A percentile compares a stretch with the other conserved stretches of the same genome.
Evolutionary conservation across 2,888 invertebrate species (phyloP).

Genomic region (Cephalotes varians): DNA sequence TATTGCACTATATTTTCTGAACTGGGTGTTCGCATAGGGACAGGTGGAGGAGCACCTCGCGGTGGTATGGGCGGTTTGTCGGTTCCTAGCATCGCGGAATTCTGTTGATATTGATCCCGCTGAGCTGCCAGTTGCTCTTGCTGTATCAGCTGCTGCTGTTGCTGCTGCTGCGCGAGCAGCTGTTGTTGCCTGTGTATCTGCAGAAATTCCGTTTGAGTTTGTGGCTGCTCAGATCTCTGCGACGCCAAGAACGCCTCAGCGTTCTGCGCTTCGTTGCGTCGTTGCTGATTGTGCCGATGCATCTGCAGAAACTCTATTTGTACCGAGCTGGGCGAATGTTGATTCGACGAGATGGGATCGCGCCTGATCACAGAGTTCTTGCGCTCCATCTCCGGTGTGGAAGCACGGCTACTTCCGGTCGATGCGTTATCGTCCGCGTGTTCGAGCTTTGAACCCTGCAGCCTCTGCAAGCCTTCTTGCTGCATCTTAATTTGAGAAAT

Average conservation of each 20-base stretch:
- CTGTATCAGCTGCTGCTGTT: constrained; percentile 82
- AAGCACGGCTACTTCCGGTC: constrained; percentile 86
- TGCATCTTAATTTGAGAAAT: constrained; percentile 20
- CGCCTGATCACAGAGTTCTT: constrained; percentile 85
- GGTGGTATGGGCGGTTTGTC: constrained; percentile 88
- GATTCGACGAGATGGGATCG: constrained; percentile 73
- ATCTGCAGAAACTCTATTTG: constrained; percentile 82
- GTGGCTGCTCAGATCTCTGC: constrained; percentile 77
- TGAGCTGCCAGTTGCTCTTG: constrained; percentile 76
- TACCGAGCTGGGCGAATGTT: constrained; percentile 79
- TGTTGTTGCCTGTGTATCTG: constrained; percentile 85
- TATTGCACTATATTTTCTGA: constrained; percentile 82
- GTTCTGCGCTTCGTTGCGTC: constrained; percentile 86
- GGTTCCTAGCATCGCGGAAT: constrained; percentile 69
- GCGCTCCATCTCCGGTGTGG: constrained; percentile 86
- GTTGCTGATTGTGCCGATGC: constrained; percentile 82
- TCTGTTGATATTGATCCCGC: constrained; percentile 75
- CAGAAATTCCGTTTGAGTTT: constrained; percentile 87
- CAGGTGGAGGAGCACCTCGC: constrained; percentile 88
- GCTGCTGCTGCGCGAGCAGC: constrained; percentile 83
- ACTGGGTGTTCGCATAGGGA: constrained; percentile 86
- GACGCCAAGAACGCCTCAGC: constrained; percentile 76
- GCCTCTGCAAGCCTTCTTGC: constrained; percentile 68
- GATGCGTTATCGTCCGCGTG: constrained; percentile 81
- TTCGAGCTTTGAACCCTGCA: constrained; percentile 77